A percentile compares a stretch with the other conserved stretches of the same genome.
Conservation (phyloP, 1,140 invertebrate genomes). For the Bombus terrestris region DNA sequence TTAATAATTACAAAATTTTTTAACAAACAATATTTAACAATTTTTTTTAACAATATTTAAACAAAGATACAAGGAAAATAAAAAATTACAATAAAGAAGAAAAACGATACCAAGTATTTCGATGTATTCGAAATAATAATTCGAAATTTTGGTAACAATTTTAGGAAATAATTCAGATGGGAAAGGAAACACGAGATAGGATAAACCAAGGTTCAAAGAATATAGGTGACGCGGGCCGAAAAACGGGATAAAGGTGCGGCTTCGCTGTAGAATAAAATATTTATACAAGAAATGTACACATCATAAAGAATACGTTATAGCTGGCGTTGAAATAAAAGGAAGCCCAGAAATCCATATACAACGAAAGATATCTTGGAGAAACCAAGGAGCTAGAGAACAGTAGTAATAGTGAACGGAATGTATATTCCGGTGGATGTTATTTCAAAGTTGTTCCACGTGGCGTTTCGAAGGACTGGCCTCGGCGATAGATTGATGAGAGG, state of each 20-base stretch:
- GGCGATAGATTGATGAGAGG: constrained; percentile 28
- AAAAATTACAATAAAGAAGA: no score
- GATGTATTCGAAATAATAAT: no score
- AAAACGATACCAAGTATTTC: no score
- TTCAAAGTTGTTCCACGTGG: background rate
- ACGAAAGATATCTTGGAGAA: background rate
- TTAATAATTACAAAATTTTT: no score
- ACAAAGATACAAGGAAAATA: no score
- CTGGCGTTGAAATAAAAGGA: background rate
- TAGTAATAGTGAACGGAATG: background rate
- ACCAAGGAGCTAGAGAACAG: background rate
- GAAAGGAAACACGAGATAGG: background rate
- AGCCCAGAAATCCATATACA: no score
- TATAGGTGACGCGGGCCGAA: background rate
- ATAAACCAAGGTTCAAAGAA: background rate
- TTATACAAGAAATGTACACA: background rate
- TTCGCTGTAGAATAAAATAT: background rate
- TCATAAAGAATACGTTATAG: background rate
- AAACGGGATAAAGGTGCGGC: no score
- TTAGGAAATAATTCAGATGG: background rate
- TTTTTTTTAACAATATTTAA: no score
- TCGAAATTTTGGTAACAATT: no score
- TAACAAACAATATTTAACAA: no score
- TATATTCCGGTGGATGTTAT: constrained; percentile 8
- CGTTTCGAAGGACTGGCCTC: background rate